phyloP scores from a whole-genome alignment of 2,888 invertebrate species.

The Caenorhabditis becei region DNA sequence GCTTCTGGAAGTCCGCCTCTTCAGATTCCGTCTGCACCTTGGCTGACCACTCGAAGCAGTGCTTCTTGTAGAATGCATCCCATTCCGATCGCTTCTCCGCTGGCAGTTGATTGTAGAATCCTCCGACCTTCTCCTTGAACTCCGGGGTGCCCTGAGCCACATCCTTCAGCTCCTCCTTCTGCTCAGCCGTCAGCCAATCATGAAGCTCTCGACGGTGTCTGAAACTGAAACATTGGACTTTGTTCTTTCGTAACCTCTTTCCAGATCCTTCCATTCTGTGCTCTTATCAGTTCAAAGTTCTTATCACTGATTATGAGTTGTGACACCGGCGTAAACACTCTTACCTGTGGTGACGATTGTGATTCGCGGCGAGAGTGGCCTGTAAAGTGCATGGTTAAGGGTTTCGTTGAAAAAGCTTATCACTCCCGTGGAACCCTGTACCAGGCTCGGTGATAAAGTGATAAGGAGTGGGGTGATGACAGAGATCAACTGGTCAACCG shows the following conservation, averaged over 20 bases:
- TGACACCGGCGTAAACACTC: constrained; percentile 41
- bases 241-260: constrained; percentile 18
- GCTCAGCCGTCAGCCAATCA: constrained; percentile 64
- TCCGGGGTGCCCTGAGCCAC: constrained; percentile 30
- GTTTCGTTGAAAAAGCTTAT: constrained; percentile 35
- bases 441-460: not conserved
- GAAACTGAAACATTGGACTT: constrained; percentile 22
- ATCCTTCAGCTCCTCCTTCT: constrained; percentile 57
- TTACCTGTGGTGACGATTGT: constrained; percentile 49
- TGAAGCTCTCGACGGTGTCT: constrained; percentile 49
- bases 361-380: constrained; percentile 42
- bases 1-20: constrained; percentile 55
- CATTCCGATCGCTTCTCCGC: constrained; percentile 61
- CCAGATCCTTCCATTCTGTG: constrained; percentile 42
- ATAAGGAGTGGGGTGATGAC: not conserved
- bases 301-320: not conserved
- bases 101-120: constrained; percentile 58
- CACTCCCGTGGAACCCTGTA: not conserved
- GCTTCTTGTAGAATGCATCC: constrained; percentile 65
- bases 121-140: constrained; percentile 65
- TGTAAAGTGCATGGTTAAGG: constrained; percentile 32
- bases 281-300: constrained; percentile 21
- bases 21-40: constrained; percentile 38
- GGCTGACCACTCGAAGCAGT: constrained; percentile 66
- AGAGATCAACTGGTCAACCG: not conserved